phyloP scores from a whole-genome alignment of 2,113 vertebrate species.

The Talpa occidentalis region DNA sequence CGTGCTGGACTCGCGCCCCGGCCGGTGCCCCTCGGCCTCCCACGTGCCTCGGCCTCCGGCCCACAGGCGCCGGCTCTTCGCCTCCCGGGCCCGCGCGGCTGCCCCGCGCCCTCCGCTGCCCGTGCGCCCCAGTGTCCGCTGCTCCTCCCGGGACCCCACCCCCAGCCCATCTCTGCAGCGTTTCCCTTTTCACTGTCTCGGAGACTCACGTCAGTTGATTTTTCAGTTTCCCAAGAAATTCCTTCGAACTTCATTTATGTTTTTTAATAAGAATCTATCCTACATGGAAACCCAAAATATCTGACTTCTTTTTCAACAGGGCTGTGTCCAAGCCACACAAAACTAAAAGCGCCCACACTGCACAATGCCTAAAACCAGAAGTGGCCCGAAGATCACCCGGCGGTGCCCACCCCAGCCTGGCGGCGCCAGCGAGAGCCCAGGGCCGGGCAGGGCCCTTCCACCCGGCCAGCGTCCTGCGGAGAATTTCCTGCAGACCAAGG shows the following conservation, averaged over 20 bases:
- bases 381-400: too few relatives aligned
- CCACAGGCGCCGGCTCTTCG: too few relatives aligned
- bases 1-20: too few relatives aligned
- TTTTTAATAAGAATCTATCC: not conserved
- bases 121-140: too few relatives aligned
- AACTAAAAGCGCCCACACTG: not conserved
- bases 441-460: too few relatives aligned
- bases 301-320: not conserved
- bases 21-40: too few relatives aligned
- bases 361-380: accelerated
- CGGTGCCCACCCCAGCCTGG: too few relatives aligned
- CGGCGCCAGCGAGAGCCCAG: accelerated
- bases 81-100: too few relatives aligned
- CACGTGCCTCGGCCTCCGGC: too few relatives aligned
- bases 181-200: not conserved
- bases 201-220: not conserved
- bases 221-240: not conserved
- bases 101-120: too few relatives aligned
- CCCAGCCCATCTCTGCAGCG: accelerated
- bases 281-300: not conserved
- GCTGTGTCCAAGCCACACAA: not conserved
- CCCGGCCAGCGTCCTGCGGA: not conserved
- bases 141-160: not conserved
- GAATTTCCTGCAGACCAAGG: slow-evolving; percentile 2
- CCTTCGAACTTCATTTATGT: not conserved